These are phyloP conservation scores for Sinocyclocheilus anophthalmus DNA, from an alignment of 2,113 vertebrate species.

Conservation along the genomic window DNA sequence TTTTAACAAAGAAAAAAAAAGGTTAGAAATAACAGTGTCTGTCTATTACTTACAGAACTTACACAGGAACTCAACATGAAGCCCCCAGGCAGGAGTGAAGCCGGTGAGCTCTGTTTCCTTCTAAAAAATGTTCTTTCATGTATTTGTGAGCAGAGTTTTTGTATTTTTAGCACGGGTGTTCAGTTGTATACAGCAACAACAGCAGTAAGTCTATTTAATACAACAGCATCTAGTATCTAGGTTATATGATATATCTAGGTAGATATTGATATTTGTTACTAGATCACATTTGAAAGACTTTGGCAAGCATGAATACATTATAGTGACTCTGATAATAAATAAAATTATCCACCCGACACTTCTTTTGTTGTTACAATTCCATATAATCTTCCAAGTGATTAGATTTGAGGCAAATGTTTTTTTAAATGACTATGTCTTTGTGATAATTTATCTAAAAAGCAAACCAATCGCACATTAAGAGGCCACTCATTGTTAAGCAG, in stretches of 20 bases:
- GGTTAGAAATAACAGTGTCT: neutral
- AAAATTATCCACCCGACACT: no score
- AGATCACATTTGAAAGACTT: no score
- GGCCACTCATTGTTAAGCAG: conserved; percentile 53
- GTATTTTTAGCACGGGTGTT: neutral
- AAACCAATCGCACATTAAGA: conserved; percentile 46
- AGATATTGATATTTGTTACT: no score
- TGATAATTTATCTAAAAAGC: neutral
- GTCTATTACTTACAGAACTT: conserved; percentile 69
- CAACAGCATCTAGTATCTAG: neutral
- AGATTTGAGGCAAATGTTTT: no score
- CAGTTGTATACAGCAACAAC: neutral
- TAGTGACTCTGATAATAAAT: no score
- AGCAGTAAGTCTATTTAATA: neutral
- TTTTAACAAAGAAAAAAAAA: neutral
- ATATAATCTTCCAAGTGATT: no score
- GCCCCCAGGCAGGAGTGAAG: conserved; percentile 70
- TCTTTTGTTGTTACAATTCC: no score
- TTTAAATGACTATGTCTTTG: no score
- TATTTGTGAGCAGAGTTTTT: neutral
- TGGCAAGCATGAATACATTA: no score
- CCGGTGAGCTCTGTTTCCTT: conserved; percentile 65
- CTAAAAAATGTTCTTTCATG: neutral
- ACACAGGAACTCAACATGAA: conserved; percentile 74
- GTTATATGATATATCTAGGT: no score